phyloP scores from a whole-genome alignment of 2,113 vertebrate species.

The Alosa alosa region DNA sequence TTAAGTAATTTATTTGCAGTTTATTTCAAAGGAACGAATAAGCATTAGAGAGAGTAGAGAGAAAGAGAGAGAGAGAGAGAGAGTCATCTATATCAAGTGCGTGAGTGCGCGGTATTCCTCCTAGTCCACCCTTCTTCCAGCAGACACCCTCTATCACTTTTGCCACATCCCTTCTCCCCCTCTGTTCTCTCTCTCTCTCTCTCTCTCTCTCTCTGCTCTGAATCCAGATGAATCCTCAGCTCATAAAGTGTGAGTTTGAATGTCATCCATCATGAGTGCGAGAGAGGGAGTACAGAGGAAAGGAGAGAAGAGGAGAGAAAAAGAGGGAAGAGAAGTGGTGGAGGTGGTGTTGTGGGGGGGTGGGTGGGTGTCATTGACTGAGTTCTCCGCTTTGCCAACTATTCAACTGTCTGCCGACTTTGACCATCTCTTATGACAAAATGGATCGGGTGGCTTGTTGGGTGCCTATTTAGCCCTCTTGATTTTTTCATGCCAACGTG shows the following conservation, averaged over 20 bases:
- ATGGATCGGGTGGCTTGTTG: not conserved
- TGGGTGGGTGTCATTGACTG: not conserved
- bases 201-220: constrained; percentile 50
- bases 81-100: not conserved
- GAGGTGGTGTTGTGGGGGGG: not conserved
- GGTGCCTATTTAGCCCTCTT: not conserved
- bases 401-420: constrained; percentile 1
- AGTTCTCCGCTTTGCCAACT: not conserved
- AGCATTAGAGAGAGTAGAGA: not conserved
- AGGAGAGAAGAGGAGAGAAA: constrained; percentile 1
- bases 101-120: not conserved
- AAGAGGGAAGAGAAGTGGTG: not conserved
- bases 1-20: not conserved
- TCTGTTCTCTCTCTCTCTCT: not conserved
- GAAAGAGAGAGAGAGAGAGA: not conserved
- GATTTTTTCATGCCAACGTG: not conserved
- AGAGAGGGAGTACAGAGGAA: constrained; percentile 25
- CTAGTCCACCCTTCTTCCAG: not conserved
- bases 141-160: not conserved
- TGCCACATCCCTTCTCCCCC: not conserved
- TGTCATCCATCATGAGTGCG: constrained; percentile 52
- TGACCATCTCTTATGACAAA: not conserved
- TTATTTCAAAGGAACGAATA: not conserved
- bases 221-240: constrained; percentile 58
- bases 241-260: constrained; percentile 59